These are phyloP conservation scores for Chrysomallon squamiferum DNA, from an alignment of 1,140 invertebrate species.

Conservation along the genomic window DNA sequence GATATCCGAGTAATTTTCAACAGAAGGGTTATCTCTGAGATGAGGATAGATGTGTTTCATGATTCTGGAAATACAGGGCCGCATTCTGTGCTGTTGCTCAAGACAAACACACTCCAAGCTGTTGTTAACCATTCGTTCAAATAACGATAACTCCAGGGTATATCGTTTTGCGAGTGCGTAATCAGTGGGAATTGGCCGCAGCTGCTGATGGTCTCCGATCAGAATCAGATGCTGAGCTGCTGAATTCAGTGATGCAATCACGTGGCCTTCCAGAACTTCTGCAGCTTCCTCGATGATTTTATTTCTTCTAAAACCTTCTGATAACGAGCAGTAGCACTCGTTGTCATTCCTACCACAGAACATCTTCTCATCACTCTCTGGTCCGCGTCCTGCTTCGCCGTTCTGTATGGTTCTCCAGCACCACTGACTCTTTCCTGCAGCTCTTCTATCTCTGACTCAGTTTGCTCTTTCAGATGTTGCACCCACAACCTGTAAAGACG, in stretches of 20 bases:
- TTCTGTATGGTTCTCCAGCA: not conserved
- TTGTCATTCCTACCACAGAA: constrained; percentile 48
- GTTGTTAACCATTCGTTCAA: constrained; percentile 62
- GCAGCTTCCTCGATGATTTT: constrained; percentile 60
- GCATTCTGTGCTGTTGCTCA: constrained; percentile 63
- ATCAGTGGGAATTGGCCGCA: constrained; percentile 62
- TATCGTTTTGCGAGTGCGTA: constrained; percentile 56
- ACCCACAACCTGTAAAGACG: constrained; percentile 23
- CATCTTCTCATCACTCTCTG: constrained; percentile 12
- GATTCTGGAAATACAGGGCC: constrained; percentile 60
- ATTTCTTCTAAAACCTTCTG: constrained; percentile 27
- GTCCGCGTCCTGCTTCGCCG: constrained; percentile 10
- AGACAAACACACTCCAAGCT: constrained; percentile 53
- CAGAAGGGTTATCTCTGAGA: constrained; percentile 51
- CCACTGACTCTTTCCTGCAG: not conserved
- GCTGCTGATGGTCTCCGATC: constrained; percentile 62
- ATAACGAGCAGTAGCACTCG: constrained; percentile 50
- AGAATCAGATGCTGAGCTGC: constrained; percentile 77
- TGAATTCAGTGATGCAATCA: constrained; percentile 66
- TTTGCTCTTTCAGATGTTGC: not conserved
- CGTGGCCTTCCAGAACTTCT: constrained; percentile 59
- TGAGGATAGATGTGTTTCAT: constrained; percentile 56
- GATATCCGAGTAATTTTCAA: constrained; percentile 47
- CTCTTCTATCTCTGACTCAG: not conserved
- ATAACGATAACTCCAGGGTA: constrained; percentile 61